Evolutionary conservation across 1,140 invertebrate species (phyloP).

Genomic region (Chrysoperla carnea): DNA sequence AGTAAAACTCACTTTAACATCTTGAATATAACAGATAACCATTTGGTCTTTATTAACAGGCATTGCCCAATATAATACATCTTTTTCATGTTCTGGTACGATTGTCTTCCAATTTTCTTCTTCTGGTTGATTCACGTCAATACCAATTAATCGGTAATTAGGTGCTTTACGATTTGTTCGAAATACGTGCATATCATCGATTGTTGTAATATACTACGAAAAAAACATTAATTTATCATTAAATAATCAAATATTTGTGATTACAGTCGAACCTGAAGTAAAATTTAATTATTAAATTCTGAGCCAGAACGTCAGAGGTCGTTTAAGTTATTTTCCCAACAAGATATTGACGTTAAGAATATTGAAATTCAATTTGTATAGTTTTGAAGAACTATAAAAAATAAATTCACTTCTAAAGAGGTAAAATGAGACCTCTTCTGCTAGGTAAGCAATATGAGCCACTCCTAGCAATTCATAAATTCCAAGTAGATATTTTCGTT

Average conservation of each 20-base stretch:
- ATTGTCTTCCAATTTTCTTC: constrained; percentile 71
- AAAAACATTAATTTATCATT: neutral
- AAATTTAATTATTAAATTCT: neutral
- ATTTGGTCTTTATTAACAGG: constrained; percentile 75
- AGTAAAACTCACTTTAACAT: constrained; percentile 66
- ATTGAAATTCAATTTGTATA: too few species aligned
- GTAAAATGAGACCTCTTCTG: too few species aligned
- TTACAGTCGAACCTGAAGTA: constrained; percentile 2
- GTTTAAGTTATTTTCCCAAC: too few species aligned
- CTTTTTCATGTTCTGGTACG: constrained; percentile 64
- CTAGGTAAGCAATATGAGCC: too few species aligned
- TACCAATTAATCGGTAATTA: constrained; percentile 74
- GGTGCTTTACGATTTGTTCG: constrained; percentile 88
- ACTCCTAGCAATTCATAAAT: too few species aligned
- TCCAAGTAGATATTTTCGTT: too few species aligned
- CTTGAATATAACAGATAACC: constrained; percentile 79
- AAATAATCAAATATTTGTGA: constrained; percentile 5
- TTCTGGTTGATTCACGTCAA: constrained; percentile 66
- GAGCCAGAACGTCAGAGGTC: neutral
- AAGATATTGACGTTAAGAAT: too few species aligned
- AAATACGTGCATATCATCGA: constrained; percentile 67
- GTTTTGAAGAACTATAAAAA: too few species aligned
- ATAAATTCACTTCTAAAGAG: too few species aligned
- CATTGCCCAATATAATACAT: constrained; percentile 78
- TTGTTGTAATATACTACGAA: constrained; percentile 77